A percentile compares a stretch with the other conserved stretches of the same genome.
phyloP scores from a whole-genome alignment of 1,140 invertebrate genomes.

The Holotrichia oblita region DNA sequence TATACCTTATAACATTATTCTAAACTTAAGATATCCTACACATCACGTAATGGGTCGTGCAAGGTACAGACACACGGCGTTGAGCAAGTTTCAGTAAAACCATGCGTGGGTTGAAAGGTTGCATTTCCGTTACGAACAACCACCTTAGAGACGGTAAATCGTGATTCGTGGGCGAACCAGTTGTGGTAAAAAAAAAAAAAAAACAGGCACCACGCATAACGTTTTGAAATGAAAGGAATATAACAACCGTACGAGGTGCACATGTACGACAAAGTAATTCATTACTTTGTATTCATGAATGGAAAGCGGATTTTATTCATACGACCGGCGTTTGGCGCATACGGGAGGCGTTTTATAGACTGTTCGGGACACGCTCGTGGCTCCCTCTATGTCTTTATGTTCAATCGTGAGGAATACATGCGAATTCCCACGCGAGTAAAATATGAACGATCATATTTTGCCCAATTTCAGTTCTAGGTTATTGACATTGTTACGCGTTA shows the following conservation, averaged over 20 bases:
- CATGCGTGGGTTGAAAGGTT: neutral
- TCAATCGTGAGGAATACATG: too few species aligned
- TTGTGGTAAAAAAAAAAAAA: neutral
- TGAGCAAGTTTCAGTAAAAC: neutral
- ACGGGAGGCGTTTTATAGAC: too few species aligned
- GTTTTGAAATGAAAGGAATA: neutral
- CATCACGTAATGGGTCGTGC: too few species aligned
- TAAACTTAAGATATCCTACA: too few species aligned
- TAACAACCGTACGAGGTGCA: neutral
- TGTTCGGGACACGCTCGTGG: too few species aligned
- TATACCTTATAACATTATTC: too few species aligned
- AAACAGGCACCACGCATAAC: neutral
- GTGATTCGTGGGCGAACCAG: neutral
- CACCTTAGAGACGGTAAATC: neutral
- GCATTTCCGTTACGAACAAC: neutral
- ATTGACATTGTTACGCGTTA: too few species aligned
- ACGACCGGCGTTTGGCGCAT: neutral
- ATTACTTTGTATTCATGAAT: conserved; percentile 1
- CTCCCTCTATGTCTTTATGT: too few species aligned
- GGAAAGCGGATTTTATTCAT: neutral
- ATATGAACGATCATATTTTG: too few species aligned
- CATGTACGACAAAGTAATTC: neutral
- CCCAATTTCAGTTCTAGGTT: too few species aligned
- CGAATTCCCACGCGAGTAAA: too few species aligned
- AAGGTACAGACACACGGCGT: too few species aligned